phyloP scores from a whole-genome alignment of 2,113 vertebrate species.

The Semicossyphus pulcher region DNA sequence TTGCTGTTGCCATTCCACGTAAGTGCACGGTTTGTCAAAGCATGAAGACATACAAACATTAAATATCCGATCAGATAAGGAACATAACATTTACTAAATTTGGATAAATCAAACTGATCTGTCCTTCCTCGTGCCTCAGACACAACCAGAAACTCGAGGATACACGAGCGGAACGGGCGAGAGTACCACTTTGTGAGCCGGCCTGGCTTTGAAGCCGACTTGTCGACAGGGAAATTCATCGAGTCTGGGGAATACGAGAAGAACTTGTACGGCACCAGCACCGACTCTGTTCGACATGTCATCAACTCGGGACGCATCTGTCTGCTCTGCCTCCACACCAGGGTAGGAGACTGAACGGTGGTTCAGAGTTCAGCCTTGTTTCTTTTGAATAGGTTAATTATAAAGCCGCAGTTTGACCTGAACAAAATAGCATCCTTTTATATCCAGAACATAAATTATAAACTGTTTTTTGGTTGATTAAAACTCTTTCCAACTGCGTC shows the following conservation, averaged over 20 bases:
- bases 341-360: constrained; percentile 80
- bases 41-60: background rate
- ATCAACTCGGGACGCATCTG: constrained; percentile 95
- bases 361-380: background rate
- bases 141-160: constrained; percentile 90
- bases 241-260: constrained; percentile 95
- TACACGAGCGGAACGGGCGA: constrained; percentile 91
- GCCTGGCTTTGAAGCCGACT: constrained; percentile 89
- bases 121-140: constrained; percentile 77
- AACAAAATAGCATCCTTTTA: constrained; percentile 15
- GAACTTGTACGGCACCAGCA: constrained; percentile 95
- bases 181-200: constrained; percentile 95
- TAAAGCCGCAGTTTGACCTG: background rate
- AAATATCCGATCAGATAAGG: background rate
- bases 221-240: constrained; percentile 91
- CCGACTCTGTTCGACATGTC: constrained; percentile 92
- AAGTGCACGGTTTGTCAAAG: constrained; percentile 55
- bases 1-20: constrained; percentile 94
- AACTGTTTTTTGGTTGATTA: background rate
- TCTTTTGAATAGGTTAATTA: constrained; percentile 19
- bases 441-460: constrained; percentile 12
- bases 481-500: too few species aligned
- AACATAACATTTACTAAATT: background rate
- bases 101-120: background rate
- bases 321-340: constrained; percentile 91